Conservation (phyloP, 2,888 invertebrate genomes). For the Alloplasta piceator region DNA sequence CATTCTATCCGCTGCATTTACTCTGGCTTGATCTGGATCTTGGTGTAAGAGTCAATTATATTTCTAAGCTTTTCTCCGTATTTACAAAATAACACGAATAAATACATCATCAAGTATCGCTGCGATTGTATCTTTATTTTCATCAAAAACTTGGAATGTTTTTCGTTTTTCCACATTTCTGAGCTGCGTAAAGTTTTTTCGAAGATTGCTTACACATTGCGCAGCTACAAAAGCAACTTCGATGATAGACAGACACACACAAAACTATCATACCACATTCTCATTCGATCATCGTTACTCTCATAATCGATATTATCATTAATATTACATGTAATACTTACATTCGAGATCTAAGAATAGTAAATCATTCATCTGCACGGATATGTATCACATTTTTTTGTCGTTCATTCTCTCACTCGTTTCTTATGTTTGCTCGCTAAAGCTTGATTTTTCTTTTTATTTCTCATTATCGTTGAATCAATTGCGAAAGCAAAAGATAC, state of each 20-base stretch:
- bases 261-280: constrained; percentile 38
- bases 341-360: constrained; percentile 39
- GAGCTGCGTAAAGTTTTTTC: background rate
- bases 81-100: constrained; percentile 68
- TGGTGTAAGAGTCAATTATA: constrained; percentile 83
- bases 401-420: constrained; percentile 17
- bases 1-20: constrained; percentile 83
- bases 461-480: constrained; percentile 17
- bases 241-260: constrained; percentile 50
- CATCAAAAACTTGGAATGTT: no score
- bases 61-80: constrained; percentile 80
- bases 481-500: constrained; percentile 16
- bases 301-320: constrained; percentile 28
- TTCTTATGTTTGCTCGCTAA: constrained; percentile 53
- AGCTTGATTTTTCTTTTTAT: constrained; percentile 42
- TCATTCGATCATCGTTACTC: constrained; percentile 41
- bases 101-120: no score
- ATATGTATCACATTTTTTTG: constrained; percentile 39
- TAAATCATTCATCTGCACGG: constrained; percentile 61
- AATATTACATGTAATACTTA: constrained; percentile 4
- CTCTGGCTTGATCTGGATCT: constrained; percentile 84
- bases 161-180: background rate
- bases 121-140: no score
- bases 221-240: constrained; percentile 7
- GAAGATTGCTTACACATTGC: constrained; percentile 9